Conservation (phyloP, 2,888 invertebrate genomes). For the Leptopilina drosophilae region DNA sequence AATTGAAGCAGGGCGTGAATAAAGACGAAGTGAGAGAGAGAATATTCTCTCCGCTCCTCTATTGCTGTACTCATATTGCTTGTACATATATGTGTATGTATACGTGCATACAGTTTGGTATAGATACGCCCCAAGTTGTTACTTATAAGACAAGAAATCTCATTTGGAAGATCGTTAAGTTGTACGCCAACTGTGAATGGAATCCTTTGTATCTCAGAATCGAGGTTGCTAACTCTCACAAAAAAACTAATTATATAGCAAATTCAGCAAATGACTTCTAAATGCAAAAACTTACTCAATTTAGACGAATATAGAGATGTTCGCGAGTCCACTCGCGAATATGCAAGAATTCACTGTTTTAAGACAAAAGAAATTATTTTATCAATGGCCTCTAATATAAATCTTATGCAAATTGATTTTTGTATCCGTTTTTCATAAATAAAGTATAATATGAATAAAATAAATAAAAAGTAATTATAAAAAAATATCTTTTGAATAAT, state of each 20-base stretch:
- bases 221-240: conserved; percentile 48
- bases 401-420: too few species aligned
- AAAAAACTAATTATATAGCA: conserved; percentile 40
- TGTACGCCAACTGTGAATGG: conserved; percentile 54
- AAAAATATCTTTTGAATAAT: not conserved
- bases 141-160: conserved; percentile 52
- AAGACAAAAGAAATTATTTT: too few species aligned
- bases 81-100: not conserved
- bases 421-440: too few species aligned
- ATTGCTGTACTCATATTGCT: conserved; percentile 2
- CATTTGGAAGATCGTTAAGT: conserved; percentile 55
- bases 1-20: conserved; percentile 22
- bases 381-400: too few species aligned
- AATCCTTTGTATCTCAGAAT: conserved; percentile 48
- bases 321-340: not conserved
- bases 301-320: not conserved
- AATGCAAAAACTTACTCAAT: conserved; percentile 41
- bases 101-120: not conserved
- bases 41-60: not conserved
- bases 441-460: too few species aligned
- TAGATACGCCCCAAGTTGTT: conserved; percentile 26
- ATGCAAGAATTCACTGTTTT: not conserved
- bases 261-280: conserved; percentile 34
- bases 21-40: conserved; percentile 28
- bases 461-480: too few species aligned